A percentile compares a stretch with the other conserved stretches of the same genome.
These are phyloP conservation scores for Fregata magnificens DNA, from an alignment of 2,113 vertebrate genomes.

Conservation along the genomic window DNA sequence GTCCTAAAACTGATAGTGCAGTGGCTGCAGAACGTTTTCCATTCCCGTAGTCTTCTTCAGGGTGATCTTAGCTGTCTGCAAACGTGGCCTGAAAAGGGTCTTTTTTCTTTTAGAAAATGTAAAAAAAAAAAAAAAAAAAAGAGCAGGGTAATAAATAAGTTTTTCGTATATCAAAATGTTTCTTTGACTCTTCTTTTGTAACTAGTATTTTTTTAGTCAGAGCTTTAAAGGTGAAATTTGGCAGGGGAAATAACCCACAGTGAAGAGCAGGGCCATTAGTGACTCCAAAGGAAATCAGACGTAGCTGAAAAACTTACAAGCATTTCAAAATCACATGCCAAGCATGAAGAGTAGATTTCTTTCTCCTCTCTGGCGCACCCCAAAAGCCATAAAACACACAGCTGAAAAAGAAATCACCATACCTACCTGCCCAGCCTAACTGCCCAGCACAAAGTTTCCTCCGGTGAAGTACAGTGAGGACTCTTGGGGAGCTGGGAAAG, in stretches of 20 bases:
- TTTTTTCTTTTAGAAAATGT: not conserved
- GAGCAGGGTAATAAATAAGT: not conserved
- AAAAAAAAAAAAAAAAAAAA: not conserved
- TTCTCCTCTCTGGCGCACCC: not conserved
- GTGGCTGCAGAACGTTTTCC: not conserved
- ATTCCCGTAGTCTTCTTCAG: not conserved
- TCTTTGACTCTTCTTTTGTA: not conserved
- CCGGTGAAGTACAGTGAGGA: not conserved
- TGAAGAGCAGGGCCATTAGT: not conserved
- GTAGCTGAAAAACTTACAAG: not conserved
- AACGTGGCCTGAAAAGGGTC: not conserved
- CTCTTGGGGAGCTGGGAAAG: not conserved
- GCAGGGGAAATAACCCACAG: not conserved
- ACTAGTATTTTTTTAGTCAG: not conserved
- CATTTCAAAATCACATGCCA: not conserved
- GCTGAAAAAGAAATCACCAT: conserved; percentile 28
- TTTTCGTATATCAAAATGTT: not conserved
- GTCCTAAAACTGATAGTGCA: not conserved
- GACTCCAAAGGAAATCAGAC: not conserved
- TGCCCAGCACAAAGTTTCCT: not conserved
- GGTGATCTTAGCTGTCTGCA: not conserved
- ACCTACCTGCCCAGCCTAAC: not conserved
- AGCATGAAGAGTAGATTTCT: not conserved
- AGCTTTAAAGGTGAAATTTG: not conserved
- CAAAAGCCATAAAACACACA: not conserved